Base-by-base conservation (phyloP, 64 coral and sea anemone genomes). In the Actinia tenebrosa region DNA sequence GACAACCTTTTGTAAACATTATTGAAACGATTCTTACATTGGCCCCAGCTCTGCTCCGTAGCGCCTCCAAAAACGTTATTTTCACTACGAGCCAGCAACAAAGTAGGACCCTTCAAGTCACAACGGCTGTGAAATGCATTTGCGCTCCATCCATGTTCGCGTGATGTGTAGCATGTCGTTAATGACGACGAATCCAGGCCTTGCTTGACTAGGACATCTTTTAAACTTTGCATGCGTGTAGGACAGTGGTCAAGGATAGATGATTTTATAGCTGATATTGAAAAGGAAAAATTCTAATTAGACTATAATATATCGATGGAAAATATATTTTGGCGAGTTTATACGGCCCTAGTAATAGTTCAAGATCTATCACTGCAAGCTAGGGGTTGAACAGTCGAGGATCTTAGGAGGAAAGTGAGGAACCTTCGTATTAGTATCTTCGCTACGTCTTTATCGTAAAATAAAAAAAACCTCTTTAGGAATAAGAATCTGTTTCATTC, bases 41-140 rank as follows among this genome's bases (percentile, higher is more conserved):
- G 54, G 3, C 37, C 58, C 89, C 82, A 90, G 66, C 66, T 86
- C 16, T 84, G 64, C 55, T 90, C 66, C 22, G 89, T 86, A 45
- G 69, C 89, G 71, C 93, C 93, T 17, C 93, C 93, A 83, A 92
- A 92, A 16, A 95, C 44, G 13, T 86, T 72, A 86, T 91, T 92
- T 13, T 79, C 83, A 83, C 85, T 92, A 19, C 91, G 81, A 42
- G 89, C 78, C 25, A 95, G 14, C 26, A 87, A 75, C 0, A 95
- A 22, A 56, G 93, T 95, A 1, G 89, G 89, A 2, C 87, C 93
- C 66, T 92, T 95, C 27, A 86, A 60, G 17, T 88, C 87, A 56
- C 93, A 95, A 20, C 10, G 58, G 8, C 30, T 50, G 47, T 91
- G 86, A 84, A 95, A 95, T 17, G 83, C n/a, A n/a, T 58, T 84